Base-by-base conservation (phyloP, 2,797 vertebrate species). In the Sebastes hubbsi region DNA sequence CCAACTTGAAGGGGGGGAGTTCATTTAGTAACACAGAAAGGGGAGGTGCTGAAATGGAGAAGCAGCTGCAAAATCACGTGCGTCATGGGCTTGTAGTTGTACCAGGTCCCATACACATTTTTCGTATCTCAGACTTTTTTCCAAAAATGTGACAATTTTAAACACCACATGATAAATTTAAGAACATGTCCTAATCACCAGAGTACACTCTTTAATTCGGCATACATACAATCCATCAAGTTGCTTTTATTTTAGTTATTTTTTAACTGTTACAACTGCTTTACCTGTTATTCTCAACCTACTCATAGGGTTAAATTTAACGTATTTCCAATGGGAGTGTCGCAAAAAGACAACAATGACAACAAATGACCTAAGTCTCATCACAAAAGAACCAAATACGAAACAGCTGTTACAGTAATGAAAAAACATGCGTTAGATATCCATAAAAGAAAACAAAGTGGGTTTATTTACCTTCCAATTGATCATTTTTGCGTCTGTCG, bases 391-490 rank as follows among this genome's bases (percentile, higher is more conserved):
- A 8, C 9, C 3, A 55, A 34, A 62, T 32, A 24, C 0, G 2
- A 62, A 38, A 36, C 13, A 27, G n/a, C 1, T 6, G 1, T 1
- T 6, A 0, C 4, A 32, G 1, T 5, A 6, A 49, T 1, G 24
- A 22, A 5, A 27, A 36, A 4, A 3, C 0, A 1, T 36, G 2
- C 5, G 22, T 2, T 2, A 1, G 0, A 4, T 12, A 0, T 12
- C 2, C 24, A 4, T 0, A 46, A 8, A 30, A 32, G 0, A 0
- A 4, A 3, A 42, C 0, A 29, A 32, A 32, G 0, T 7, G 0
- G 1, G 18, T 1, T 6, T 5, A 27, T 24, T 87, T 88, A 94
- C 94, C 93, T 92, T 94, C 90, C 89, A 94, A 60, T 94, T 94
- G 52, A 94, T 91, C 94, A 94, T 94, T 71, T 77, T 91, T 0